phyloP scores from a whole-genome alignment of 2,797 vertebrate species.

The Trichosurus vulpecula region DNA sequence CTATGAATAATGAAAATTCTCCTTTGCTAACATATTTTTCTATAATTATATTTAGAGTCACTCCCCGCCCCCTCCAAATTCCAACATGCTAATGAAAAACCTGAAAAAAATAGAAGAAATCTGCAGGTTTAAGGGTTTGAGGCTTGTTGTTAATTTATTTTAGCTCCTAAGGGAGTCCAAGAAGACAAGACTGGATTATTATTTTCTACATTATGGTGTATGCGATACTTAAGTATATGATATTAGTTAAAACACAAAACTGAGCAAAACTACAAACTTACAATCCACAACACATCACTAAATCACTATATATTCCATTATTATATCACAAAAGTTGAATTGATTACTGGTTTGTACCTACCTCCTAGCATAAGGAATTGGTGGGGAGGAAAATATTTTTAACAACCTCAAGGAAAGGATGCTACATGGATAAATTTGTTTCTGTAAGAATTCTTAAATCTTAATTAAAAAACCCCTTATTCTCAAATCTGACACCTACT shows the following conservation, averaged over 20 bases:
- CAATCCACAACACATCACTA: background rate
- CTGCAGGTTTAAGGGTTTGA: background rate
- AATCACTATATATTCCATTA: background rate
- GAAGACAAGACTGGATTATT: background rate
- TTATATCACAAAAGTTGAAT: background rate
- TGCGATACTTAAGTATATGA: background rate
- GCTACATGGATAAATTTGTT: background rate
- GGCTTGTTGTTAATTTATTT: background rate
- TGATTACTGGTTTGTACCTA: background rate
- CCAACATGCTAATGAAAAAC: background rate
- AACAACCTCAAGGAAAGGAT: background rate
- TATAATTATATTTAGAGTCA: background rate
- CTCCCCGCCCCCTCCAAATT: background rate
- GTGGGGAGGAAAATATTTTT: background rate
- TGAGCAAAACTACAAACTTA: background rate
- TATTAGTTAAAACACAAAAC: background rate
- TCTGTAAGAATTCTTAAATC: background rate
- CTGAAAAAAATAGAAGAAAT: background rate
- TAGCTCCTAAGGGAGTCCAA: background rate
- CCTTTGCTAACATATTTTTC: background rate
- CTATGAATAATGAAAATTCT: background rate
- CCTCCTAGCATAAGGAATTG: background rate
- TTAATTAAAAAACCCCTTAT: background rate
- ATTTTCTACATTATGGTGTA: background rate
- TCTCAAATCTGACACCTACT: background rate